phyloP scores from a whole-genome alignment of 2,888 invertebrate species.

The Nemurella pictetii region DNA sequence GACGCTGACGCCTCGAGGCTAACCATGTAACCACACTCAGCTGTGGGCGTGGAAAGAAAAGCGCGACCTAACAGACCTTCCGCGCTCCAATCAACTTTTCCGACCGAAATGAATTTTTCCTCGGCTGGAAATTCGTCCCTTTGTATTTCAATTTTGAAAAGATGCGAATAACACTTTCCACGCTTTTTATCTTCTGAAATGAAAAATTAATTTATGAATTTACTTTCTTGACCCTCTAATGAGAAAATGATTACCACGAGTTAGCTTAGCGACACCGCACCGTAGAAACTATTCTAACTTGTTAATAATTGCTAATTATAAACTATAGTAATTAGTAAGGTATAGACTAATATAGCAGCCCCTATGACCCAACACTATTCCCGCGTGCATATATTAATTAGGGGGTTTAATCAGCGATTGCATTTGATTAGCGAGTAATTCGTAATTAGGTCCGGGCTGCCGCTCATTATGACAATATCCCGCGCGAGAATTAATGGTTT shows the following conservation, averaged over 20 bases:
- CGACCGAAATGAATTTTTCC: background rate
- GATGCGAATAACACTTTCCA: background rate
- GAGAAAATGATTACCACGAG: background rate
- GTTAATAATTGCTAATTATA: background rate
- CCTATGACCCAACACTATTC: background rate
- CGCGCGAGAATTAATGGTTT: background rate
- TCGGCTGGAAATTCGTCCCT: background rate
- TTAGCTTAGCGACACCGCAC: background rate
- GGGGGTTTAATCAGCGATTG: background rate
- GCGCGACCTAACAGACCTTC: background rate
- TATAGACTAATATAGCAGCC: background rate
- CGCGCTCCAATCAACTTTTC: background rate
- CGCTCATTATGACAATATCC: background rate
- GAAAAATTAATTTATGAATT: background rate
- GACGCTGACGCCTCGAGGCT: background rate
- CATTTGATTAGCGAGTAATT: conserved; percentile 16
- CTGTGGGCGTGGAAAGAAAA: background rate
- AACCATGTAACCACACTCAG: background rate
- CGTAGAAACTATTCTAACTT: background rate
- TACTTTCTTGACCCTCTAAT: background rate
- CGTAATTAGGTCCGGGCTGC: background rate
- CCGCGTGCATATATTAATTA: conserved; percentile 3
- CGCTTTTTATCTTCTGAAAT: background rate
- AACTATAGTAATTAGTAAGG: too few species aligned
- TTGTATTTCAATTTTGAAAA: background rate